Base-by-base conservation (phyloP, 2,888 invertebrate species). In the Anorthoa munda region DNA sequence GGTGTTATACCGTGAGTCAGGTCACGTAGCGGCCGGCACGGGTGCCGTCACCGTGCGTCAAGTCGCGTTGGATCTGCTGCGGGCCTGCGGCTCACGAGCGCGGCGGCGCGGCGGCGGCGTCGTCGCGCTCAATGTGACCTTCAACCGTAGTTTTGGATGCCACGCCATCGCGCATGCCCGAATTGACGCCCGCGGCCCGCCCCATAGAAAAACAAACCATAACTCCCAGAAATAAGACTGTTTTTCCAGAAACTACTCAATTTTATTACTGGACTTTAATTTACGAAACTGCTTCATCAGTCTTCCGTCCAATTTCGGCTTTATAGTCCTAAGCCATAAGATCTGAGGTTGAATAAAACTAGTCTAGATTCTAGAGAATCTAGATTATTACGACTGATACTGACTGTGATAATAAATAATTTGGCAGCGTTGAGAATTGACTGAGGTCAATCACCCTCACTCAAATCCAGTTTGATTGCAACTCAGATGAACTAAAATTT, bases 111-210 rank as follows among this genome's bases (percentile, higher is more conserved):
- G 66, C 77, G 82, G 67, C 77, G 82, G 72, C 72, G 18, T 76
- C 72, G 18, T 76, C 67, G 70, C 77, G 84, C 81, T 91, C 93
- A 95, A 95, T 95, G 95, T 95, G 94, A 95, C 95, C 95, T 95
- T 95, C 93, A 92, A 86, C 87, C 86, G 78, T 86, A 88, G 86
- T 91, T 93, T 93, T 91, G 92, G 92, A 91, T 87, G 90, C 91
- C 88, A 87, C 91, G 89, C 86, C 89, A 92, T 87, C 87, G 94
- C 95, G 95, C 95, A 95, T 94, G 95, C 91, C 89, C 93, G 86
- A 91, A 92, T 90, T 82, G 85, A 87, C 86, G 75, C 69, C 65
- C 31, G 53, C 66, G 85, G 75, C 69, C 65, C 31, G 53, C 66
- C 53, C 59, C 77, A 69, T 64, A 70, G 74, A 51, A 93, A 93